Percentiles rank a stretch among this genome's conserved stretches.
phyloP scores from a whole-genome alignment of 2,797 vertebrate genomes.

The Bovichtus diacanthus region DNA sequence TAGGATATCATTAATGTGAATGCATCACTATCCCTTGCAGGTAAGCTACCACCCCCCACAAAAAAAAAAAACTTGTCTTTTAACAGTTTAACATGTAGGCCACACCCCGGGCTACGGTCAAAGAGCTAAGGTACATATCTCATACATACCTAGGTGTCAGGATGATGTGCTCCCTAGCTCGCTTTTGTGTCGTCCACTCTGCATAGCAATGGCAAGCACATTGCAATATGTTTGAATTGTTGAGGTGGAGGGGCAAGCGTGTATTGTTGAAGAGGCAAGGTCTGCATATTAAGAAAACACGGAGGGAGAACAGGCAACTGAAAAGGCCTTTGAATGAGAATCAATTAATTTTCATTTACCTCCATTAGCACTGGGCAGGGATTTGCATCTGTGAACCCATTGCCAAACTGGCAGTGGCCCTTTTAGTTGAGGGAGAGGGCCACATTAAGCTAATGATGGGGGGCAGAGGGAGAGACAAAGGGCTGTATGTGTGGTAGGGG shows the following conservation, averaged over 20 bases:
- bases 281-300: slow-evolving; percentile 83
- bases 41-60: no score
- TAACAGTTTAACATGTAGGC: slow-evolving; percentile 37
- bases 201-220: slow-evolving; percentile 79
- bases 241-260: slow-evolving; percentile 61
- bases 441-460: slow-evolving; percentile 86
- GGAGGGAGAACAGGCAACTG: slow-evolving; percentile 76
- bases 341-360: slow-evolving; percentile 90
- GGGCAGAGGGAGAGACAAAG: slow-evolving; percentile 74
- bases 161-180: slow-evolving; percentile 46
- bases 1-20: neutral
- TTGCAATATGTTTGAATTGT: slow-evolving; percentile 74
- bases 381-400: slow-evolving; percentile 87
- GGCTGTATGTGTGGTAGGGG: slow-evolving; percentile 76
- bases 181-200: slow-evolving; percentile 68
- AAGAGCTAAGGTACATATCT: slow-evolving; percentile 64
- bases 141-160: slow-evolving; percentile 73
- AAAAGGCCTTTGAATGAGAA: slow-evolving; percentile 84
- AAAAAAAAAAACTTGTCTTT: slow-evolving; percentile 7
- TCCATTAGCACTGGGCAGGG: slow-evolving; percentile 85
- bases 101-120: slow-evolving; percentile 45
- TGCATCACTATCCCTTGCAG: neutral
- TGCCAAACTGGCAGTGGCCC: slow-evolving; percentile 81
- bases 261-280: slow-evolving; percentile 78
- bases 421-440: slow-evolving; percentile 77